Evolutionary conservation across 1,140 invertebrate genomes (phyloP).

Genomic region (Drosophila orosa): DNA sequence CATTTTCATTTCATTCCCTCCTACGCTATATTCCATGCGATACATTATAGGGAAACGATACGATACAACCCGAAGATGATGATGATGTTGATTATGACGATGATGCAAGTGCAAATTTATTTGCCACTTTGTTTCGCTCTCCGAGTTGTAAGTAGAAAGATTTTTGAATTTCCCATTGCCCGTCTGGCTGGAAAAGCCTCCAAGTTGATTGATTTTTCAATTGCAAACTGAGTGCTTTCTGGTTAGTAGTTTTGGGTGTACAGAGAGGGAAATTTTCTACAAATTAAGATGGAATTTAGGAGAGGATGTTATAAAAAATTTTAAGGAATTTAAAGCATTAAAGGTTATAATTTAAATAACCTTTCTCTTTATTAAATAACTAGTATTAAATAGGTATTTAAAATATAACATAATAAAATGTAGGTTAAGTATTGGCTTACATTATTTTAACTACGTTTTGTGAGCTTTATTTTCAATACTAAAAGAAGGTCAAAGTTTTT

Average conservation of each 20-base stretch:
- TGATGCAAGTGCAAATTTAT: constrained; percentile 82
- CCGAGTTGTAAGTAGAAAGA: constrained; percentile 52
- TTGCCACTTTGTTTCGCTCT: constrained; percentile 70
- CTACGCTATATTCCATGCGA: constrained; percentile 42
- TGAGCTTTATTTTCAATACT: neutral
- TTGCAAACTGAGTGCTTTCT: constrained; percentile 51
- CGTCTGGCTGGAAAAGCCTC: constrained; percentile 46
- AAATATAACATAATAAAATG: neutral
- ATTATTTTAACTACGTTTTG: neutral
- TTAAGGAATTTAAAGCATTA: neutral
- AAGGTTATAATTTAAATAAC: neutral
- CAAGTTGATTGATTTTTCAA: constrained; percentile 56
- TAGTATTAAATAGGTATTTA: neutral
- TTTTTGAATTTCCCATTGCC: constrained; percentile 46
- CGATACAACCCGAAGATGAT: constrained; percentile 3
- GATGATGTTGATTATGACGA: constrained; percentile 65
- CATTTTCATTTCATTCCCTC: constrained; percentile 24
- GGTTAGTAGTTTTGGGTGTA: constrained; percentile 38
- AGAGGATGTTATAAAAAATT: no score
- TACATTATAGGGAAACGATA: constrained; percentile 8
- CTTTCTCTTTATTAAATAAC: neutral
- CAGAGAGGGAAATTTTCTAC: constrained; percentile 6
- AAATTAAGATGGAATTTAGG: neutral
- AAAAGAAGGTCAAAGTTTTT: neutral
- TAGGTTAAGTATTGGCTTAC: neutral